Conservation (phyloP, 2,113 vertebrate genomes). For the Thalassoma bifasciatum region DNA sequence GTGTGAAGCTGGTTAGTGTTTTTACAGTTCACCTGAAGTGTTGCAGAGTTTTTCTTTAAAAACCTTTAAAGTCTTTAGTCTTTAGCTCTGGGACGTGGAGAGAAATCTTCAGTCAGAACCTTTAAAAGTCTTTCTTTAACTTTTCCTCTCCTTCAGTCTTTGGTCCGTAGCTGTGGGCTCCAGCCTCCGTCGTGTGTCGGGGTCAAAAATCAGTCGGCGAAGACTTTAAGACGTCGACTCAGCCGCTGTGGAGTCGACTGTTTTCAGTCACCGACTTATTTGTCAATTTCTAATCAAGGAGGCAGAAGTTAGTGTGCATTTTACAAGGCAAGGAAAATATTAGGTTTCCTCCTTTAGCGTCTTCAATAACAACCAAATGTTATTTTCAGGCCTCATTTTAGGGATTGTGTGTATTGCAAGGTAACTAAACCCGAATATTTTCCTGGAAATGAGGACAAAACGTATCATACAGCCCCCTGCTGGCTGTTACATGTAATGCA, state of each 20-base stretch:
- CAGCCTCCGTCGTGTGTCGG: background rate
- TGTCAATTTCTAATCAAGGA: background rate
- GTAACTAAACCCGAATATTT: too few relatives aligned
- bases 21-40: constrained; percentile 50
- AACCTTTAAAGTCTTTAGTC: background rate
- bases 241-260: too few relatives aligned
- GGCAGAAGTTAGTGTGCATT: background rate
- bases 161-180: too few relatives aligned
- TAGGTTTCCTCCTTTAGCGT: too few relatives aligned
- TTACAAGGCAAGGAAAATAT: background rate
- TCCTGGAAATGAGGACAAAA: background rate
- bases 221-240: too few relatives aligned
- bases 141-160: too few relatives aligned
- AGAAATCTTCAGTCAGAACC: too few relatives aligned
- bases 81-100: background rate
- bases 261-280: background rate
- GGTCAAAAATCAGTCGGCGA: background rate
- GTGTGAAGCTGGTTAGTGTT: constrained; percentile 17
- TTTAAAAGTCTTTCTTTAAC: too few relatives aligned
- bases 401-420: too few relatives aligned
- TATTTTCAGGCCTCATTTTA: too few relatives aligned
- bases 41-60: background rate
- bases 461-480: too few relatives aligned
- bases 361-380: too few relatives aligned
- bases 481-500: background rate